Evolutionary conservation across 2,888 invertebrate species (phyloP).

Genomic region (Drosophila neotestacea): DNA sequence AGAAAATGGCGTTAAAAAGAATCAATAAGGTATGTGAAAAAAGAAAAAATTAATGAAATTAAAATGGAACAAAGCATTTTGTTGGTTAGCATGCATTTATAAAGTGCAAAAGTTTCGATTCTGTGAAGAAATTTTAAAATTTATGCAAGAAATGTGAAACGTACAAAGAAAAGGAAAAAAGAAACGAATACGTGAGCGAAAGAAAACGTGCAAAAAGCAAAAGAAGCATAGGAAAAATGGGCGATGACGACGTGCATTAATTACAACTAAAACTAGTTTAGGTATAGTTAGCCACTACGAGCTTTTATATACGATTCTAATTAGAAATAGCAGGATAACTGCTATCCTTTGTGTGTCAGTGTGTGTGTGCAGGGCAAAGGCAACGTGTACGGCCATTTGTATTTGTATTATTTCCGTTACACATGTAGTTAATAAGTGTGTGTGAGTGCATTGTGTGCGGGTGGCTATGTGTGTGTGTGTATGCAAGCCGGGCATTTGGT

Average conservation of each 20-base stretch:
- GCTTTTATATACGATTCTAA: conserved; percentile 35
- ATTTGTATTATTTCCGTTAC: conserved; percentile 66
- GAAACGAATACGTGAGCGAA: conserved; percentile 63
- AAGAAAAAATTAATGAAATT: conserved; percentile 55
- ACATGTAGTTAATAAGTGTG: conserved; percentile 38
- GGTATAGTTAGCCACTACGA: conserved; percentile 26
- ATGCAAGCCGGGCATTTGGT: conserved; percentile 73
- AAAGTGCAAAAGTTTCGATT: conserved; percentile 39
- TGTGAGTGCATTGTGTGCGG: conserved; percentile 39
- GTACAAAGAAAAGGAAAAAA: conserved; percentile 49
- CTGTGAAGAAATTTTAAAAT: conserved; percentile 68
- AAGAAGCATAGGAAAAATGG: conserved; percentile 64
- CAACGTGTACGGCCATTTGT: conserved; percentile 68
- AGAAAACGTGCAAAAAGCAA: conserved; percentile 74
- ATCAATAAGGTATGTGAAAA: conserved; percentile 91
- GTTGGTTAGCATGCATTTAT: conserved; percentile 43
- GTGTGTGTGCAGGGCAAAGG: conserved; percentile 41
- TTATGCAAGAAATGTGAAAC: conserved; percentile 84
- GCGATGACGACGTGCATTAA: conserved; percentile 71
- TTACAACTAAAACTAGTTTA: conserved; percentile 59
- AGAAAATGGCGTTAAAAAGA: conserved; percentile 97
- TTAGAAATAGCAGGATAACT: conserved; percentile 42
- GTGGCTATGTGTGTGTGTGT: conserved; percentile 25
- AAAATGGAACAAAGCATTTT: conserved; percentile 54
- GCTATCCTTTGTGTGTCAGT: conserved; percentile 29